Conservation (phyloP, 2,797 vertebrate genomes). For the Parambassis ranga region DNA sequence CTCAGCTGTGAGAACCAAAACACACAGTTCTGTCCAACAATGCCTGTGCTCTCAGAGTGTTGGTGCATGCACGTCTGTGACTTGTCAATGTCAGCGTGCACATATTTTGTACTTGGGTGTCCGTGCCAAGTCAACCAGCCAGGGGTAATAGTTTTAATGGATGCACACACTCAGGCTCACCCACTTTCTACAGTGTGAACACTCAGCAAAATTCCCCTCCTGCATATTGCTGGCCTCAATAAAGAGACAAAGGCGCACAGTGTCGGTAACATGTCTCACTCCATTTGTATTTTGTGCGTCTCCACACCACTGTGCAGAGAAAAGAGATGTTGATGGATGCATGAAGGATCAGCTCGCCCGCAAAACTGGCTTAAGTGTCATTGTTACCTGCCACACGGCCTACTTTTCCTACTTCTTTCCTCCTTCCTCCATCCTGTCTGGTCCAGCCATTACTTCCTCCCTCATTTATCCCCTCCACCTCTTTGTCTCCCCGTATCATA, state of each 20-base stretch:
- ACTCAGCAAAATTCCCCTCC: neutral
- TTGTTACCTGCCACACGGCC: constrained; percentile 52
- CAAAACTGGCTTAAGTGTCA: constrained; percentile 17
- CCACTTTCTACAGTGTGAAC: neutral
- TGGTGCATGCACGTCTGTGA: neutral
- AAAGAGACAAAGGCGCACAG: neutral
- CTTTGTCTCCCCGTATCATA: neutral
- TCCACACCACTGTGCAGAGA: neutral
- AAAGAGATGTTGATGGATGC: neutral
- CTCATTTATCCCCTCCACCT: constrained; percentile 4
- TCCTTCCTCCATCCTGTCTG: constrained; percentile 46
- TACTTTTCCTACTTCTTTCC: constrained; percentile 52
- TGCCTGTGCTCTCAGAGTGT: neutral
- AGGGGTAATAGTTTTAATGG: constrained; percentile 23
- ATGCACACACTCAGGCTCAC: neutral
- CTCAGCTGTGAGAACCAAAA: neutral
- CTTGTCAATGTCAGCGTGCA: neutral
- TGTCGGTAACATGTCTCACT: neutral
- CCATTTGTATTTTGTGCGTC: neutral
- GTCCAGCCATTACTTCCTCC: constrained; percentile 38
- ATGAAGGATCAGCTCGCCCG: neutral
- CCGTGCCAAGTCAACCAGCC: constrained; percentile 3
- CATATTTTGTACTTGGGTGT: constrained; percentile 22
- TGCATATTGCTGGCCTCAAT: neutral
- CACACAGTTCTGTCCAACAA: neutral